Evolutionary conservation across 2,797 vertebrate genomes (phyloP).

Genomic region (Lophius americanus): DNA sequence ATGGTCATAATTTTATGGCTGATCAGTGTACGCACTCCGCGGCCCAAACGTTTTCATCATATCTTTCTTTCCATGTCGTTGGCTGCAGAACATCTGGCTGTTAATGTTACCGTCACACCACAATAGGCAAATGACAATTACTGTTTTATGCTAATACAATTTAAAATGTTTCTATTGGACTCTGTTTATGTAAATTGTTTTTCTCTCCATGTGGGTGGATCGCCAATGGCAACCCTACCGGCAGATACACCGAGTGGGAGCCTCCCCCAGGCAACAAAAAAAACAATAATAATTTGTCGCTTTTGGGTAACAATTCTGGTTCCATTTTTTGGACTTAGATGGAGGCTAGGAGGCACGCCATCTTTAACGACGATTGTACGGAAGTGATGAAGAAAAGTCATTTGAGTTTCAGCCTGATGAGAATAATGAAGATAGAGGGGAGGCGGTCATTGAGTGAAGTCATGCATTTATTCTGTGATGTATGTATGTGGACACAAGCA

Average conservation of each 20-base stretch:
- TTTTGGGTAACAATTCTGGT: background rate
- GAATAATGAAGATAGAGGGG: too few relatives aligned
- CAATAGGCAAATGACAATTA: conserved; percentile 5
- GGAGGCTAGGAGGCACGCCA: conserved; percentile 6
- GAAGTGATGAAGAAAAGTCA: too few relatives aligned
- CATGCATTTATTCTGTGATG: too few relatives aligned
- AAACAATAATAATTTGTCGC: background rate
- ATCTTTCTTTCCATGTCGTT: background rate
- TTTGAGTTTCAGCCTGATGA: too few relatives aligned
- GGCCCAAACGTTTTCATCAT: background rate
- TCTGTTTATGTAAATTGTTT: conserved; percentile 5
- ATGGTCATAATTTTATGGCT: too few relatives aligned
- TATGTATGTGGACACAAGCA: too few relatives aligned
- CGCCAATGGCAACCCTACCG: background rate
- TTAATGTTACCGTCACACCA: background rate
- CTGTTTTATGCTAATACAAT: conserved; percentile 14
- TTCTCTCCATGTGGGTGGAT: background rate
- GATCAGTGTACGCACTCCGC: too few relatives aligned
- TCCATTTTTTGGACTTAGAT: conserved; percentile 1
- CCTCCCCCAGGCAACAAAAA: background rate
- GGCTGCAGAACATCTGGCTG: background rate
- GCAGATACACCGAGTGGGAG: background rate
- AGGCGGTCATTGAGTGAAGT: too few relatives aligned
- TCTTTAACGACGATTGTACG: background rate
- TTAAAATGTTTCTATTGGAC: conserved; percentile 12